phyloP scores from a whole-genome alignment of 2,797 vertebrate species.

The Lutra lutra region DNA sequence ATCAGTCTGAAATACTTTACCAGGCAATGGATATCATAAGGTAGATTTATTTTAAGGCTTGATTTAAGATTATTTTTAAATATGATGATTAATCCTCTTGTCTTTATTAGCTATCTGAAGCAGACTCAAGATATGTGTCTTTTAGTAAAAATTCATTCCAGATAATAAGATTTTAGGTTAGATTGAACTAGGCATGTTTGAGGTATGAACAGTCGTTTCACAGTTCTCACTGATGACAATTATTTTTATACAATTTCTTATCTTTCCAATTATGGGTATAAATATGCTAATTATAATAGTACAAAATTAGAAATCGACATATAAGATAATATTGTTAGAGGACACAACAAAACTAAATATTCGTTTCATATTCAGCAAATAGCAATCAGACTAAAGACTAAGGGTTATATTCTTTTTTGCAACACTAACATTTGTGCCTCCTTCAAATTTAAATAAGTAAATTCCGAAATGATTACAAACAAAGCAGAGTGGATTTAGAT shows the following conservation, averaged over 20 bases:
- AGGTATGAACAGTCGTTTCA: neutral
- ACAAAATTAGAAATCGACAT: neutral
- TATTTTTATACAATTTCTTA: constrained; percentile 28
- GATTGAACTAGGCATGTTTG: constrained; percentile 3
- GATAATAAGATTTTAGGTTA: constrained; percentile 35
- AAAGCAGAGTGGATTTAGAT: neutral
- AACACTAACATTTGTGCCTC: neutral
- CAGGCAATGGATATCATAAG: constrained; percentile 98
- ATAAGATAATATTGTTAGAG: neutral
- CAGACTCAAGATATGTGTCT: neutral
- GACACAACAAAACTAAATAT: neutral
- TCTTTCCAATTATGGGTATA: neutral
- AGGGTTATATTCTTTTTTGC: neutral
- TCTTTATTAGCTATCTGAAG: neutral
- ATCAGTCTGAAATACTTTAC: constrained; percentile 97
- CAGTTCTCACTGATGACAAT: neutral
- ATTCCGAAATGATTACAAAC: constrained; percentile 16
- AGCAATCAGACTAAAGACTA: neutral
- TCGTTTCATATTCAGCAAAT: constrained; percentile 15
- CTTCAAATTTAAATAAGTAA: constrained; percentile 24
- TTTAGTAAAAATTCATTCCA: constrained; percentile 33
- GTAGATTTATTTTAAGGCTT: constrained; percentile 84
- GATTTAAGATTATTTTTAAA: constrained; percentile 57
- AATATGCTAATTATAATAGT: constrained; percentile 17
- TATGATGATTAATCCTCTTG: constrained; percentile 5